phyloP scores from a whole-genome alignment of 2,113 vertebrate genomes.

The Gavialis gangeticus region DNA sequence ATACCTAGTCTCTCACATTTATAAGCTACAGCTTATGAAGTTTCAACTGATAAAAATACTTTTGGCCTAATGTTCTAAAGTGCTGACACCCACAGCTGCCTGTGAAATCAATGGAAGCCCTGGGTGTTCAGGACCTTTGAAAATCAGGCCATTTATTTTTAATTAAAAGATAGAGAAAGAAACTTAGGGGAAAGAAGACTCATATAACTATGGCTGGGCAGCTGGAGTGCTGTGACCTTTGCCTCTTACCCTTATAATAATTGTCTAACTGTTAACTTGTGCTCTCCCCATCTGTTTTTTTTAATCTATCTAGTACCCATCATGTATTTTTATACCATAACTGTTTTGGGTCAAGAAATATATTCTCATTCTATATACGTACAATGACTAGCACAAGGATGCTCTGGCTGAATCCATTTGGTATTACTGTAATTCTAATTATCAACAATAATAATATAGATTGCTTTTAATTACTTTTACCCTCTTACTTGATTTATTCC shows the following conservation, averaged over 20 bases:
- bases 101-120: conserved; percentile 20
- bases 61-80: conserved; percentile 4
- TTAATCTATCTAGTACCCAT: neutral
- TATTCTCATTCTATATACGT: neutral
- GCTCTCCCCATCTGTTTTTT: neutral
- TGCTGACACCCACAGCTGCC: neutral
- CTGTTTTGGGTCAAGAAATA: neutral
- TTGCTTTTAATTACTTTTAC: neutral
- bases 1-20: neutral
- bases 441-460: neutral
- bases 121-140: neutral
- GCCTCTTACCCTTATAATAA: neutral
- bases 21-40: neutral
- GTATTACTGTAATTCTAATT: neutral
- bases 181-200: neutral
- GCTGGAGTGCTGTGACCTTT: conserved; percentile 26
- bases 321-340: neutral
- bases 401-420: neutral
- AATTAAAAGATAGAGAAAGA: conserved; percentile 28
- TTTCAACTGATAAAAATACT: conserved; percentile 6
- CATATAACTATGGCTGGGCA: neutral
- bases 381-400: neutral
- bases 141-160: conserved; percentile 34
- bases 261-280: neutral
- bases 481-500: neutral